Conservation (phyloP, 1,140 invertebrate genomes). For the Philopotamus ludificatus region DNA sequence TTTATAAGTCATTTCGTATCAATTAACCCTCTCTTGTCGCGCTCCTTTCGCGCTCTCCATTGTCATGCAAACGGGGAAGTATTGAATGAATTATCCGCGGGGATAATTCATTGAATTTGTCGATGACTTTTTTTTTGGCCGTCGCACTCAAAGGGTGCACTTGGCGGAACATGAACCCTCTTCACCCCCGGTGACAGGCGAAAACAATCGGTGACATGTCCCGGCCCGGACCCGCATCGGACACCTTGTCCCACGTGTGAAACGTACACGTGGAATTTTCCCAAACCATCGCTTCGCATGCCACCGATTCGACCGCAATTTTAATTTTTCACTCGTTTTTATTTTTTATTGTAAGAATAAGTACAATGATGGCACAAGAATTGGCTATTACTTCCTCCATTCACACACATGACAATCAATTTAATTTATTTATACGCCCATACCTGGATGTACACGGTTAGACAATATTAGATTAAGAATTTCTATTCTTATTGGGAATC, state of each 20-base stretch:
- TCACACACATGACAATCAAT: no score
- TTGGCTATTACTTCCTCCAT: no score
- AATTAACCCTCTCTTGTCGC: constrained; percentile 40
- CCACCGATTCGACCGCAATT: no score
- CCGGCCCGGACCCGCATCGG: constrained; percentile 13
- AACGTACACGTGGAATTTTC: constrained; percentile 26
- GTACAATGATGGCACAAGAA: no score
- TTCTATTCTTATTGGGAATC: no score
- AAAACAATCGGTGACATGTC: constrained; percentile 39
- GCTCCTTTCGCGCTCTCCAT: constrained; percentile 10
- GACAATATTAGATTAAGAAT: no score
- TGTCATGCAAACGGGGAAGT: no score
- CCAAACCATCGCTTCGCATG: constrained; percentile 26
- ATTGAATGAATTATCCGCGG: no score
- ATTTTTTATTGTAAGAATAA: no score
- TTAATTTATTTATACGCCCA: no score
- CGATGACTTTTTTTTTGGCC: constrained; percentile 10
- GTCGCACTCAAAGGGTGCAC: constrained; percentile 24
- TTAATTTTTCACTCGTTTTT: no score
- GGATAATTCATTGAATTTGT: constrained; percentile 19
- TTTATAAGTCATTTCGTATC: constrained; percentile 35
- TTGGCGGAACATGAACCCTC: constrained; percentile 29
- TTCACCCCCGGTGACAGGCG: constrained; percentile 37
- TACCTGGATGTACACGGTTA: no score
- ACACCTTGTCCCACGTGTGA: constrained; percentile 34